A percentile compares a stretch with the other conserved stretches of the same genome.
These are phyloP conservation scores for Nylanderia fulva DNA, from an alignment of 1,140 invertebrate genomes.

Conservation along the genomic window DNA sequence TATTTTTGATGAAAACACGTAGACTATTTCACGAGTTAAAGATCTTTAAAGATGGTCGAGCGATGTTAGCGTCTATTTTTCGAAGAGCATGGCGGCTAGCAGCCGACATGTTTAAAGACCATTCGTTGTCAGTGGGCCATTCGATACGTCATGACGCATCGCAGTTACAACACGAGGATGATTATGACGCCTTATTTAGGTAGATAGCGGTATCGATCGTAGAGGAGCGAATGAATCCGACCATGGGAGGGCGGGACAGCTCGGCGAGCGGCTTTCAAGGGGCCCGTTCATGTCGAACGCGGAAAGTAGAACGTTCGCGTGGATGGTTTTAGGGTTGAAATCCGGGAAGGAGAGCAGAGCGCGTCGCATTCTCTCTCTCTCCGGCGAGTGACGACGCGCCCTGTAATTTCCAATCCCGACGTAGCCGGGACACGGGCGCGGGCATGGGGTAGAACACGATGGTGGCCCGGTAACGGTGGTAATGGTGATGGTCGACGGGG, in stretches of 20 bases:
- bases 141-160: conserved; percentile 15
- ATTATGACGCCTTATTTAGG: conserved; percentile 30
- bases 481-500: conserved; percentile 31
- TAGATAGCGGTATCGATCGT: conserved; percentile 47
- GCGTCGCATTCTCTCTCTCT: not conserved
- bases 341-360: not conserved
- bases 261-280: conserved; percentile 18
- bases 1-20: not conserved
- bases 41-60: conserved; percentile 42
- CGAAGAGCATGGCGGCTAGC: conserved; percentile 34
- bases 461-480: conserved; percentile 41
- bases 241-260: conserved; percentile 16
- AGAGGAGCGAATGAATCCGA: conserved; percentile 22
- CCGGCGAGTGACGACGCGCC: conserved; percentile 58
- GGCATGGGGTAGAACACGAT: not conserved
- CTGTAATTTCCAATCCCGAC: conserved; percentile 77
- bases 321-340: conserved; percentile 24
- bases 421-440: conserved; percentile 23
- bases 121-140: conserved; percentile 12
- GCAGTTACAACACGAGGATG: not conserved
- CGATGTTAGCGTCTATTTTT: conserved; percentile 26
- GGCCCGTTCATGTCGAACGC: conserved; percentile 7
- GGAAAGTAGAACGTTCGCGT: conserved; percentile 47
- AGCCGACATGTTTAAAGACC: conserved; percentile 36
- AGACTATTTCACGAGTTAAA: conserved; percentile 9